A percentile compares a stretch with the other conserved stretches of the same genome.
These are phyloP conservation scores for Caenorhabditis inopinata DNA, from an alignment of 1,140 invertebrate genomes.

Conservation along the genomic window DNA sequence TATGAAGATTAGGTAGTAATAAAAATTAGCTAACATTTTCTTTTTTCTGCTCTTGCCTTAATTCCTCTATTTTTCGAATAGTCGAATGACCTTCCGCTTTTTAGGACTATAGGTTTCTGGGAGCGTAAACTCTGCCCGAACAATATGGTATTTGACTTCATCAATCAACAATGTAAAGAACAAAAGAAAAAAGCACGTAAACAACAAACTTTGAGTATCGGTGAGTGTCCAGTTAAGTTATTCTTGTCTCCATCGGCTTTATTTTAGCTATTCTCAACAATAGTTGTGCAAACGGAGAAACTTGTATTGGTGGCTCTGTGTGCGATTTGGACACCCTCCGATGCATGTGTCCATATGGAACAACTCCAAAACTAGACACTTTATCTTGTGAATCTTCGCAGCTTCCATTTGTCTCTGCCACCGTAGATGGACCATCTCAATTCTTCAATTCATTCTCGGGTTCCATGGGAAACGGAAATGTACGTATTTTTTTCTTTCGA, in stretches of 20 bases:
- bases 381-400: conserved; percentile 55
- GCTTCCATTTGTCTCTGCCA: conserved; percentile 4
- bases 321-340: conserved; percentile 53
- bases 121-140: conserved; percentile 57
- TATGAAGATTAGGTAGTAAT: no score
- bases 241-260: background rate
- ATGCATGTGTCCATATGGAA: conserved; percentile 63
- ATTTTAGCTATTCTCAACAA: conserved; percentile 63
- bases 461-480: background rate
- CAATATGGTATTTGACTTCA: conserved; percentile 64
- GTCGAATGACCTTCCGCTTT: background rate
- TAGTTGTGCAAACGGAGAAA: conserved; percentile 60
- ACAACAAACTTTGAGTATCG: conserved; percentile 56
- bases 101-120: conserved; percentile 63
- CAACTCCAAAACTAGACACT: conserved; percentile 61
- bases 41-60: no score
- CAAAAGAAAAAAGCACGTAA: conserved; percentile 48
- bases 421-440: conserved; percentile 13
- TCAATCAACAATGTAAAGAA: conserved; percentile 58
- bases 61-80: no score
- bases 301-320: conserved; percentile 65
- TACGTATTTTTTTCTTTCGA: background rate
- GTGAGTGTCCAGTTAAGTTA: conserved; percentile 28
- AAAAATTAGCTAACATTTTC: no score
- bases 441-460: background rate